These are phyloP conservation scores for Pediacus dermestoides DNA, from an alignment of 2,888 invertebrate genomes.

Conservation along the genomic window DNA sequence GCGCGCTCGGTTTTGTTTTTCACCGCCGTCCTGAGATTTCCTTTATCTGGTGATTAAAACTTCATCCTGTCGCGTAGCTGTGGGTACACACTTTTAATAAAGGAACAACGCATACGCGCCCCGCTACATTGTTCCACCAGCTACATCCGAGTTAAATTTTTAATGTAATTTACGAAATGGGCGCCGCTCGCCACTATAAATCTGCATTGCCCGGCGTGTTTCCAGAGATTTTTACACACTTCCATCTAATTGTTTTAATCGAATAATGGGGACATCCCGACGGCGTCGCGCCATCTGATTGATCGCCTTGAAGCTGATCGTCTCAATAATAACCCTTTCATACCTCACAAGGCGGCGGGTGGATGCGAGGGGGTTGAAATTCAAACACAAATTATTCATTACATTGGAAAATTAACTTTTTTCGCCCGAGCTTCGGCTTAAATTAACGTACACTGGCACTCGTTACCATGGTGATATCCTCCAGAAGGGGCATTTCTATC, in stretches of 20 bases:
- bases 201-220: too few relatives aligned
- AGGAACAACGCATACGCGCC: slow-evolving; percentile 36
- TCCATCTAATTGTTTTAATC: slow-evolving; percentile 42
- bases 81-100: slow-evolving; percentile 48
- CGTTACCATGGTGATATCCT: slow-evolving; percentile 32
- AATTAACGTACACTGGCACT: slow-evolving; percentile 34
- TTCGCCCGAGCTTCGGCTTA: slow-evolving; percentile 31
- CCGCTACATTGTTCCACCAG: slow-evolving; percentile 39
- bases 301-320: too few relatives aligned
- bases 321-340: slow-evolving; percentile 20
- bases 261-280: slow-evolving; percentile 32
- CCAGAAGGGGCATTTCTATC: slow-evolving; percentile 36
- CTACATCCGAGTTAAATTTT: slow-evolving; percentile 43
- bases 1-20: slow-evolving; percentile 42
- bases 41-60: slow-evolving; percentile 53
- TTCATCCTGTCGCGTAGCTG: slow-evolving; percentile 50
- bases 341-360: too few relatives aligned
- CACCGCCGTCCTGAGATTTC: slow-evolving; percentile 49
- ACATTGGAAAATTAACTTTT: slow-evolving; percentile 48
- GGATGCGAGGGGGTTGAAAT: too few relatives aligned
- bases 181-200: slow-evolving; percentile 28
- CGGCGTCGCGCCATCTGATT: slow-evolving; percentile 29
- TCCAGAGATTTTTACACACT: too few relatives aligned
- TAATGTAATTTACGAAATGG: slow-evolving; percentile 46
- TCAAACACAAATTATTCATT: slow-evolving; percentile 46